Evolutionary conservation across 1,140 invertebrate genomes (phyloP).

Genomic region (Apis cerana): DNA sequence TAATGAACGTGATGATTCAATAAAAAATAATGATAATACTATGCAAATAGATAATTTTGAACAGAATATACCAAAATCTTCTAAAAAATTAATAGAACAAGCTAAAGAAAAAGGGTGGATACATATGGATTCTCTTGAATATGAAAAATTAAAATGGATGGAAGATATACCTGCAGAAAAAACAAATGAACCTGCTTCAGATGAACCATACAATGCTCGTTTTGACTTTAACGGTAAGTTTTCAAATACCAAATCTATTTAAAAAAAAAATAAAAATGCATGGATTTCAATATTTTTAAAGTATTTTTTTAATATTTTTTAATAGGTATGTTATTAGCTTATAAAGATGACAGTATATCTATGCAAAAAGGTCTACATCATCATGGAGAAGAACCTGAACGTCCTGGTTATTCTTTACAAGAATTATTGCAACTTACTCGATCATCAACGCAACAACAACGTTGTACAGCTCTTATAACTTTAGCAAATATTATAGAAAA

Average conservation of each 20-base stretch:
- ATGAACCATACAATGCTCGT: slow-evolving; percentile 87
- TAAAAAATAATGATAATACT: slow-evolving; percentile 33
- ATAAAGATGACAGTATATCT: slow-evolving; percentile 83
- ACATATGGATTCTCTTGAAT: slow-evolving; percentile 91
- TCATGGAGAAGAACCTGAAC: slow-evolving; percentile 94
- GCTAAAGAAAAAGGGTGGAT: slow-evolving; percentile 87
- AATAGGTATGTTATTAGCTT: slow-evolving; percentile 86
- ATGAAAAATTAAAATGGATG: slow-evolving; percentile 93
- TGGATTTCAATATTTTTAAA: background rate
- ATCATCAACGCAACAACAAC: slow-evolving; percentile 88
- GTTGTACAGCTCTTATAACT: slow-evolving; percentile 88
- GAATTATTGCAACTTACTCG: slow-evolving; percentile 90
- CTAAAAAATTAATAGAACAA: slow-evolving; percentile 84
- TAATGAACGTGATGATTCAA: slow-evolving; percentile 26
- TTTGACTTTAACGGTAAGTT: slow-evolving; percentile 83
- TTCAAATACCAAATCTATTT: background rate
- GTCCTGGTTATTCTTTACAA: slow-evolving; percentile 93
- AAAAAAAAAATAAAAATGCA: background rate
- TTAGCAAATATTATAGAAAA: slow-evolving; percentile 90
- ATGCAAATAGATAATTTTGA: slow-evolving; percentile 50
- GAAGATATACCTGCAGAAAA: slow-evolving; percentile 82
- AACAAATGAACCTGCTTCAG: slow-evolving; percentile 72
- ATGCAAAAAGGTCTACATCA: slow-evolving; percentile 89
- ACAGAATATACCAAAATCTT: slow-evolving; percentile 75
- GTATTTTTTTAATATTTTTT: slow-evolving; percentile 63